Base-by-base conservation (phyloP, 2,797 vertebrate genomes). In the Chromis chromis region DNA sequence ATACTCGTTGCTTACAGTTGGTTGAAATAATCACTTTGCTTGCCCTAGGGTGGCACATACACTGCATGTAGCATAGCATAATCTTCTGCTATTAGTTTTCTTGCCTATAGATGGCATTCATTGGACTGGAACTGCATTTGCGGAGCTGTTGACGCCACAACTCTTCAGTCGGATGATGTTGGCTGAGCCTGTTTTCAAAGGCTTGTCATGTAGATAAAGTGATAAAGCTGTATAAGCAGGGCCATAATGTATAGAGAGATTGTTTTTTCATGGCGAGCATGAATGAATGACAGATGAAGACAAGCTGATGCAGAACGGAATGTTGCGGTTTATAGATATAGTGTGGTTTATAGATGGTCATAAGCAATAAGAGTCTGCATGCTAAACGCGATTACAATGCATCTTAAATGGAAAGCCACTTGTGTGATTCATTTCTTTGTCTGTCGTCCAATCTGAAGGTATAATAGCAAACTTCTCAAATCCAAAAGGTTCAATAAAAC, bases 361-460 rank as follows among this genome's bases (percentile, higher is more conserved):
- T 36, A 17, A 55, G 39, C 7, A 52, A 70, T 61, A 52, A 67
- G 25, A 42, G 10, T 27, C 46, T 28, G 19, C 46, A 36, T 31
- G 31, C 57, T 58, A 4, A 71, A 64, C 33, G 4, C 14, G 52
- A 68, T 64, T 44, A 31, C 17, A 62, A 65, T 56, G 39, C 39
- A 40, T 56, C 19, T 73, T 27, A 65, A 46, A 62, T 46, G n/a
- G 24, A 59, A 67, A 44, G 50, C 63, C 50, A 65, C 40, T 65
- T 56, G 36, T 27, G 12, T 46, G 3, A 17, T 53, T 76, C 6
- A 81, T 72, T 50, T 66, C 36, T 54, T 36, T n/a, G 21, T 44
- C 25, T 28, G 8, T n/a, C 17, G 8, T 21, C 19, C 19, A 48
- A 21, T 50, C 2, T 16, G n/a, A 52, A 49, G 31, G 14, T 46